Base-by-base conservation (phyloP, 2,888 invertebrate species). In the Synanthedon vespiformis region DNA sequence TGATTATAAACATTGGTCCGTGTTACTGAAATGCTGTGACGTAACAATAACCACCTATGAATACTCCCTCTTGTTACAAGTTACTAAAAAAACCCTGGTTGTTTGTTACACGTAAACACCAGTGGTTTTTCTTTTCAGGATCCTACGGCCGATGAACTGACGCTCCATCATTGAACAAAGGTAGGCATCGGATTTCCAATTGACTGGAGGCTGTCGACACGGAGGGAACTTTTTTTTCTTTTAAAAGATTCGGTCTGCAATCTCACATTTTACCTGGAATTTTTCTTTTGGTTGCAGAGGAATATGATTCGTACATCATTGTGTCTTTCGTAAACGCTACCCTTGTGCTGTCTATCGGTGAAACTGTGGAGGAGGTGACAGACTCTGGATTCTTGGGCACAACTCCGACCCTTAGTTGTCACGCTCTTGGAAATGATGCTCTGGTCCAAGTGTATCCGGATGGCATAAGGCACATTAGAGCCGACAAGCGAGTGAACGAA, bases 331-430 rank as follows among this genome's bases (percentile, higher is more conserved):
- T 98, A 59, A 91, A 91, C 67, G 99, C 99, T 64, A 99, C 99
- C 13, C 91, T 99, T 71, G 99, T 99, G 60, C 90, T 99, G 69
- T 98, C 98, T 66, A 99, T 99, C 76, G 99, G 99, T 63, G 99
- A 99, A 84, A 99, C 99, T 12, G 99, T 99, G n/a, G 99, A 99
- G 84, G 99, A 99, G 93, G 99, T 99, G 22, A 98, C 99, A 0
- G 99, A 99, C 82, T 99, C 99, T 57, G 99, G 99, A 49, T 99
- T 99, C 80, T 89, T 99, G 68, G 99, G 99, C 56, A 99, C 99
- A 0, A 99, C 99, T 0, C 98, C 99, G 0, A 99, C 99, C 0
- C 88, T 99, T n/a, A 95, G 97, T 58, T 99, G 99, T 83, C 97
- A 98, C 10, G 96, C 98, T 40, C 90, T 99, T 34, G 99, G 99